Evolutionary conservation across 2,797 vertebrate species (phyloP).

Genomic region (Ammospiza maritima): DNA sequence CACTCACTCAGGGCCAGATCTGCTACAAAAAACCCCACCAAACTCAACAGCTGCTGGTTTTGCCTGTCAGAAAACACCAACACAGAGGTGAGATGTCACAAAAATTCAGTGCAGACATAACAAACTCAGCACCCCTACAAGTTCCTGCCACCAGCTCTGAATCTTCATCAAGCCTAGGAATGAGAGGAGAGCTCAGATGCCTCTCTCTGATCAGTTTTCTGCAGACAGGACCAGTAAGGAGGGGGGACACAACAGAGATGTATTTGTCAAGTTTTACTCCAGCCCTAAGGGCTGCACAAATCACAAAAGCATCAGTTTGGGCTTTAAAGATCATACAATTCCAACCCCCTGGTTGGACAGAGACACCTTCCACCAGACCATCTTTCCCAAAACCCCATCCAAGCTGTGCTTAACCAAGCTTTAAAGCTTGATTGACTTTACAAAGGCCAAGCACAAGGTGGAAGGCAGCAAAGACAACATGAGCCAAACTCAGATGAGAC

Average conservation of each 20-base stretch:
- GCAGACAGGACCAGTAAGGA: not conserved
- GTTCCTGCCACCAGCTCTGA: not conserved
- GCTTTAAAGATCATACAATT: not conserved
- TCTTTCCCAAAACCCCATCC: not conserved
- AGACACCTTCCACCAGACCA: not conserved
- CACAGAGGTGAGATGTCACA: fast-evolving
- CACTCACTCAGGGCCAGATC: not conserved
- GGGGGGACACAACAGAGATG: not conserved
- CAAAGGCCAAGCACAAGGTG: not conserved
- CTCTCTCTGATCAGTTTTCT: not conserved
- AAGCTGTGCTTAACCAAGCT: not conserved
- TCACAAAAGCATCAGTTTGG: not conserved
- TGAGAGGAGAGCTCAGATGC: not conserved
- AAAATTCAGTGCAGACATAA: not conserved
- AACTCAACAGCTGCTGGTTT: not conserved
- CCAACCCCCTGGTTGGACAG: not conserved
- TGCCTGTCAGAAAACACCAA: not conserved
- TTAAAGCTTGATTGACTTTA: not conserved
- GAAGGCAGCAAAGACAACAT: not conserved
- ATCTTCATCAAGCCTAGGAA: not conserved
- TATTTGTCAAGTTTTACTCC: not conserved
- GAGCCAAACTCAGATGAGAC: not conserved
- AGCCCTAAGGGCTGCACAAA: not conserved
- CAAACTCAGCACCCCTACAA: not conserved
- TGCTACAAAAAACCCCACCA: not conserved